These are phyloP conservation scores for Damaliscus lunatus DNA, from an alignment of 2,113 vertebrate genomes.

Conservation along the genomic window DNA sequence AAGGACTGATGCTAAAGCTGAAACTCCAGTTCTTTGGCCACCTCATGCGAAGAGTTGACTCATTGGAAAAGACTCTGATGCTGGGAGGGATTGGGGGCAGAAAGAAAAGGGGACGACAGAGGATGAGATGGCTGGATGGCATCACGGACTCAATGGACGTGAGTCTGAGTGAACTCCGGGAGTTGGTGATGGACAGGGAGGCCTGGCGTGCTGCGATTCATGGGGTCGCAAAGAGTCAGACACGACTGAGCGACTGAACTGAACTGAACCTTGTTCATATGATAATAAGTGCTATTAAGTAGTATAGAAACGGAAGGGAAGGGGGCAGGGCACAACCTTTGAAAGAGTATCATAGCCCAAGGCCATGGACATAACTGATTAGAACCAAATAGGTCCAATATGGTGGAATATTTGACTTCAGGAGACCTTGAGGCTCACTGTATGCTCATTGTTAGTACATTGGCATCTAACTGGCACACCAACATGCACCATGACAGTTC, in stretches of 20 bases:
- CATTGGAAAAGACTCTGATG: too few species aligned
- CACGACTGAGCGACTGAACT: too few species aligned
- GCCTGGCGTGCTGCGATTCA: too few species aligned
- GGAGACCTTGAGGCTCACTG: not conserved
- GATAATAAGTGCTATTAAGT: not conserved
- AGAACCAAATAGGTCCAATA: not conserved
- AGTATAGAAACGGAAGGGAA: not conserved
- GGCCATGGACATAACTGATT: not conserved
- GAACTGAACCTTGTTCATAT: not conserved
- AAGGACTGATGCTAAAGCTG: too few species aligned
- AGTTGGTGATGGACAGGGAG: too few species aligned
- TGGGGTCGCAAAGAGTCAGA: fast-evolving
- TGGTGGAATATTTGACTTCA: not conserved
- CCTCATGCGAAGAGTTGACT: too few species aligned
- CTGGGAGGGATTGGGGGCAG: too few species aligned
- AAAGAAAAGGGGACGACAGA: too few species aligned
- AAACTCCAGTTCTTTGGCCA: too few species aligned
- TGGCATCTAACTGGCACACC: not conserved
- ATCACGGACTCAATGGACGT: too few species aligned
- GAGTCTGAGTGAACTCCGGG: too few species aligned
- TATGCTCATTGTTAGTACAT: not conserved
- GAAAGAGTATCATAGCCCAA: not conserved
- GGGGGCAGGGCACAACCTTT: not conserved
- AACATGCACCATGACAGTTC: not conserved
- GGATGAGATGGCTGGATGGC: too few species aligned